A percentile compares a stretch with the other conserved stretches of the same genome.
Evolutionary conservation across 2,797 vertebrate genomes (phyloP).

Genomic region (Alauda arvensis): DNA sequence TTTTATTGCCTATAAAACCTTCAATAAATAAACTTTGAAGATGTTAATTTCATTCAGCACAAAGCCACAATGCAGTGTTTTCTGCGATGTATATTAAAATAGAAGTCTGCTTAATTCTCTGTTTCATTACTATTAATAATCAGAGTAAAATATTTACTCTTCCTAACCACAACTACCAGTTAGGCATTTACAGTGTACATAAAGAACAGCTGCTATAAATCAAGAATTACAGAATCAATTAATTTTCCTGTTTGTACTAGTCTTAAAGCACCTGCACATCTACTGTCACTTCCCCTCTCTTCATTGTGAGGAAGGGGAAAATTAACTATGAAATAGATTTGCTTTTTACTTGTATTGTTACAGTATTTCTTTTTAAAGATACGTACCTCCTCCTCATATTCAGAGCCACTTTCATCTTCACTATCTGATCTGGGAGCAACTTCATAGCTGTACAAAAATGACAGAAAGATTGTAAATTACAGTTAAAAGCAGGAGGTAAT

Average conservation of each 20-base stretch:
- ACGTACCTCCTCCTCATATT: conserved; percentile 94
- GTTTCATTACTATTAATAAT: background rate
- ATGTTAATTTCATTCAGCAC: background rate
- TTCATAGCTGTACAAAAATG: conserved; percentile 81
- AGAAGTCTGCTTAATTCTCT: background rate
- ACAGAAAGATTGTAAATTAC: background rate
- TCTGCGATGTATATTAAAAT: background rate
- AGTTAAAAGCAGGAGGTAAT: background rate
- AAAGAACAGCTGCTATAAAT: background rate
- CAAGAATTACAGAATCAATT: background rate
- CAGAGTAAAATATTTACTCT: background rate
- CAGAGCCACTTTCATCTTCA: conserved; percentile 90
- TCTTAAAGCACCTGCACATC: background rate
- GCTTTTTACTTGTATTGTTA: background rate
- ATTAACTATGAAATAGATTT: background rate
- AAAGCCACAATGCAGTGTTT: background rate
- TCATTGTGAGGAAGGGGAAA: background rate
- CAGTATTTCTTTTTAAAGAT: background rate
- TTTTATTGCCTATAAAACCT: background rate
- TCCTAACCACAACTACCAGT: background rate
- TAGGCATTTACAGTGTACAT: background rate
- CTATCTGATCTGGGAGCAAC: conserved; percentile 96
- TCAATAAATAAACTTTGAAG: background rate
- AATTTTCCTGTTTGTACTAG: background rate
- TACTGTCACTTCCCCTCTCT: background rate